Evolutionary conservation across 2,113 vertebrate genomes (phyloP).

Genomic region (Caloenas nicobarica): DNA sequence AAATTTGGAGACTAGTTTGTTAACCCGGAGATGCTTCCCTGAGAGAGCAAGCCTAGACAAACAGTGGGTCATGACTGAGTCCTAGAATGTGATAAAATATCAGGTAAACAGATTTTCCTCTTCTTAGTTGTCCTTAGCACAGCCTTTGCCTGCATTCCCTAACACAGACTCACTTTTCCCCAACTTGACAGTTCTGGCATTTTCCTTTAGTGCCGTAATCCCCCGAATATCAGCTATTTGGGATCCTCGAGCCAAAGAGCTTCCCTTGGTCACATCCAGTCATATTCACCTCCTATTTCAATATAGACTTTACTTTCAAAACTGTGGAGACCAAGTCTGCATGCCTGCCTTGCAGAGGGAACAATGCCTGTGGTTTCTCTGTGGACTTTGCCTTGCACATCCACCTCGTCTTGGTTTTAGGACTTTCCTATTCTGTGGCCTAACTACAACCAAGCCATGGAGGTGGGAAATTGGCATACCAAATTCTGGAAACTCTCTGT

Average conservation of each 20-base stretch:
- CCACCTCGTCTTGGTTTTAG: not conserved
- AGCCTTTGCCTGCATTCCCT: not conserved
- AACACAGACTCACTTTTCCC: not conserved
- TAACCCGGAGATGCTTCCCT: not conserved
- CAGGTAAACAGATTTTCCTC: not conserved
- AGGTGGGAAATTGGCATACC: not conserved
- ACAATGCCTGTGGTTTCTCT: not conserved
- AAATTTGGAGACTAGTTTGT: not conserved
- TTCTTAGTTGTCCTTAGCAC: not conserved
- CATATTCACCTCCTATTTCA: not conserved
- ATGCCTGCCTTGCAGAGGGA: rapidly evolving
- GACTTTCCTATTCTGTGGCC: not conserved
- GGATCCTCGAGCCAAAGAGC: not conserved
- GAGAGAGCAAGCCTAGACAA: not conserved
- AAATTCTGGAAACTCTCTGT: not conserved
- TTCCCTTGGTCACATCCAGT: not conserved
- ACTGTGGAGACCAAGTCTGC: not conserved
- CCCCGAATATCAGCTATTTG: not conserved
- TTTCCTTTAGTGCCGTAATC: not conserved
- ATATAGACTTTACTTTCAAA: not conserved
- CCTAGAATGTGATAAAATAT: not conserved
- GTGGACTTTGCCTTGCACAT: not conserved
- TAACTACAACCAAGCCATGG: not conserved
- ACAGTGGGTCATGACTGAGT: not conserved
- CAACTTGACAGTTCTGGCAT: not conserved